phyloP scores from a whole-genome alignment of 2,888 invertebrate species.

The Caenorhabditis becei region DNA sequence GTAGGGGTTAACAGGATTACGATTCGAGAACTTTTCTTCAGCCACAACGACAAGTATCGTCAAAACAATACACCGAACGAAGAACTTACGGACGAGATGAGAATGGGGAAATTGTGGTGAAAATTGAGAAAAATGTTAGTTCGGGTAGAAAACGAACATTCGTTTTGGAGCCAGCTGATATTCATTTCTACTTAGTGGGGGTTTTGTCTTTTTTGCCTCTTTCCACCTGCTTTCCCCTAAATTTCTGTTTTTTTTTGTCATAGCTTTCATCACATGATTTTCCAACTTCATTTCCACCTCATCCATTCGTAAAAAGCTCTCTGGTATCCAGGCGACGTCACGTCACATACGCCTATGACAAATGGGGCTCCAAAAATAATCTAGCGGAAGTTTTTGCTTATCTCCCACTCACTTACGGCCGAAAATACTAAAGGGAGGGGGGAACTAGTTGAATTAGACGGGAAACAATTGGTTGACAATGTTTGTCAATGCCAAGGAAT shows the following conservation, averaged over 20 bases:
- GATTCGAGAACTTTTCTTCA: constrained; percentile 57
- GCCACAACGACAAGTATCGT: constrained; percentile 76
- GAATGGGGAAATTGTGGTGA: constrained; percentile 79
- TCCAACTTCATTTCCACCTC: not conserved
- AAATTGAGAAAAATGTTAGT: constrained; percentile 77
- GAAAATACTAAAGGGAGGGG: constrained; percentile 8
- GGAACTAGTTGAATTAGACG: constrained; percentile 25
- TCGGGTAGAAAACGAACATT: not conserved
- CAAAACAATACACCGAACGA: constrained; percentile 78
- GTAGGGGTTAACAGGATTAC: no score
- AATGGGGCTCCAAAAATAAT: constrained; percentile 1
- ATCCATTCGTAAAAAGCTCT: not conserved
- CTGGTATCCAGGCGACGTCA: constrained; percentile 1
- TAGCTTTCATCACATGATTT: not conserved
- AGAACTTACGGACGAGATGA: constrained; percentile 78
- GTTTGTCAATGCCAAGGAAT: constrained; percentile 19
- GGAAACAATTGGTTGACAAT: constrained; percentile 33
- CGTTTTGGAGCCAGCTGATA: no score
- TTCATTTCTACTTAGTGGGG: no score
- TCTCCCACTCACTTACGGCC: not conserved
- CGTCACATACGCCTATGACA: not conserved
- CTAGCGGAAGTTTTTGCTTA: no score
- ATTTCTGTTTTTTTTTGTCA: not conserved
- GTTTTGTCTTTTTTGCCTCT: not conserved
- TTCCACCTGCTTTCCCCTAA: not conserved